Conservation (phyloP, 92 coral and sea anemone genomes). For the Zoanthus solanderi region DNA sequence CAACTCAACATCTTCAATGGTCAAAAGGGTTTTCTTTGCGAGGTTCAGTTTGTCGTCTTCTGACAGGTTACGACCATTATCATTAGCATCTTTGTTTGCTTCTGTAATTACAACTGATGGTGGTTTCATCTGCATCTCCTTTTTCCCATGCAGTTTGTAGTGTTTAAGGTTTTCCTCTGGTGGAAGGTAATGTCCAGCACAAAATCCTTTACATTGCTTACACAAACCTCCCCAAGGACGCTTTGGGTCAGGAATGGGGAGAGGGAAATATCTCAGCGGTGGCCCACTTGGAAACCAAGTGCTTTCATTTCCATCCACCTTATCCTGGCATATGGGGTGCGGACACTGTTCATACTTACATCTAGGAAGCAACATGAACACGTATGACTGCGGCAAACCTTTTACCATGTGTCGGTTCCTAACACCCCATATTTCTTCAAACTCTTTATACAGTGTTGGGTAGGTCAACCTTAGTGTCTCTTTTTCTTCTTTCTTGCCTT, state of each 20-base stretch:
- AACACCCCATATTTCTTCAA: slow-evolving; percentile 37
- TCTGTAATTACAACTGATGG: slow-evolving; percentile 40
- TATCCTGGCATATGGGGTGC: slow-evolving; percentile 58
- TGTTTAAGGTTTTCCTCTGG: slow-evolving; percentile 38
- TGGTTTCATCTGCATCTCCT: slow-evolving; percentile 37
- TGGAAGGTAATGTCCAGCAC: slow-evolving; percentile 52
- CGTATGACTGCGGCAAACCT: slow-evolving; percentile 31
- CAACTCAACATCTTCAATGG: too few relatives aligned
- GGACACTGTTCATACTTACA: slow-evolving; percentile 55
- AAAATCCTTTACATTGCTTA: slow-evolving; percentile 37
- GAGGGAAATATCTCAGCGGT: slow-evolving; percentile 41
- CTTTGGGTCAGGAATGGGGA: slow-evolving; percentile 71
- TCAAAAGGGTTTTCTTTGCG: too few relatives aligned
- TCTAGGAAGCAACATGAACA: slow-evolving; percentile 60
- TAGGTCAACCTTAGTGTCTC: slow-evolving; percentile 1
- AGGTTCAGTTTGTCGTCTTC: slow-evolving; percentile 9
- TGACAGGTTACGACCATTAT: slow-evolving; percentile 15
- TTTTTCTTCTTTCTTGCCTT: slow-evolving; percentile 20
- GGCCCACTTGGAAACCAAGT: slow-evolving; percentile 65
- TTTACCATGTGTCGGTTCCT: slow-evolving; percentile 44
- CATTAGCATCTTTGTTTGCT: not conserved
- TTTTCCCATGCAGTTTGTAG: slow-evolving; percentile 8
- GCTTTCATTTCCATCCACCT: slow-evolving; percentile 9
- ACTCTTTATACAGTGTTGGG: slow-evolving; percentile 28
- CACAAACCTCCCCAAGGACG: slow-evolving; percentile 57